These are phyloP conservation scores for Pycnonotus jocosus DNA, from an alignment of 2,113 vertebrate genomes.

Conservation along the genomic window DNA sequence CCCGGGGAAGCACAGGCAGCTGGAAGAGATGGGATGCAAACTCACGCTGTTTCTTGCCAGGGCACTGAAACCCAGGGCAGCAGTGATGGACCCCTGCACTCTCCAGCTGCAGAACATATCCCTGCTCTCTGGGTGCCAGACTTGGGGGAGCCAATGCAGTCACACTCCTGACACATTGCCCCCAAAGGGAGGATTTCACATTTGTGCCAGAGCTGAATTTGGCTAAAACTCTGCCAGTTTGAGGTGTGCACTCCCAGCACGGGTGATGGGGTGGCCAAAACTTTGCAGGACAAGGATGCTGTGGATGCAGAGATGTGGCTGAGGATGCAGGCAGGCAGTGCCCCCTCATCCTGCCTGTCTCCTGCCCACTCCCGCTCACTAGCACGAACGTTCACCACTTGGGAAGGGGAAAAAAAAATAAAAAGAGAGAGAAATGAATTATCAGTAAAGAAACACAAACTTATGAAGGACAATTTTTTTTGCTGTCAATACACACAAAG, in stretches of 20 bases:
- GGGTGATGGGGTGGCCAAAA: rapidly evolving
- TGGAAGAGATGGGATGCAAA: background rate
- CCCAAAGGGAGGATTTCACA: rapidly evolving
- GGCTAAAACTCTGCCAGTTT: background rate
- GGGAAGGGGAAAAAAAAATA: background rate
- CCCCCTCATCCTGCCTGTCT: background rate
- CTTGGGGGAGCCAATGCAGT: rapidly evolving
- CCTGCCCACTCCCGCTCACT: background rate
- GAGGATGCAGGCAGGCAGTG: background rate
- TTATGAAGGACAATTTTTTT: constrained; percentile 52
- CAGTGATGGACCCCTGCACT: background rate
- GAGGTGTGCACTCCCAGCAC: background rate
- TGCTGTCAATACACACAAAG: constrained; percentile 52
- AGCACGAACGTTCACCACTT: rapidly evolving
- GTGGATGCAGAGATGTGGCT: background rate
- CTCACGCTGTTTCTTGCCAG: background rate
- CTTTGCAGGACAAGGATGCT: background rate
- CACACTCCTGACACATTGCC: background rate
- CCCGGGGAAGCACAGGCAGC: background rate
- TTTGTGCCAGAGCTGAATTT: background rate
- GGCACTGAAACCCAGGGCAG: background rate
- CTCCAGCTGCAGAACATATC: rapidly evolving
- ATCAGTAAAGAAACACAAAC: constrained; percentile 32
- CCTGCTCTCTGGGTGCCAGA: background rate
- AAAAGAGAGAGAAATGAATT: background rate